phyloP scores from a whole-genome alignment of 2,888 invertebrate species.

The Oligia fasciuncula region DNA sequence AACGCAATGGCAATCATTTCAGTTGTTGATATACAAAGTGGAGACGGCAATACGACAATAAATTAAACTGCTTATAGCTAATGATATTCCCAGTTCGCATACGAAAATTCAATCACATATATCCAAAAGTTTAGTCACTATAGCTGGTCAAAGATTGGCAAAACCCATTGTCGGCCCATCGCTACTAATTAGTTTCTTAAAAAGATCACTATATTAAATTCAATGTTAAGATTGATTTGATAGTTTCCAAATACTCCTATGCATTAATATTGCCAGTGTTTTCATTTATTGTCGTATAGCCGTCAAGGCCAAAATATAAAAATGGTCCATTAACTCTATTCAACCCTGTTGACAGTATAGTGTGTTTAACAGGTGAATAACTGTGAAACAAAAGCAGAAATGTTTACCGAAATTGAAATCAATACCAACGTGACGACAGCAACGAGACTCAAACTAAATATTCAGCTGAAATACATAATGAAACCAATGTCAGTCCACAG shows the following conservation, averaged over 20 bases:
- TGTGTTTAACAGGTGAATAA: slow-evolving; percentile 17
- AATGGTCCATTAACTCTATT: background rate
- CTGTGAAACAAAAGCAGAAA: slow-evolving; percentile 10
- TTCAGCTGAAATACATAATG: slow-evolving; percentile 45
- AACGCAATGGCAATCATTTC: background rate
- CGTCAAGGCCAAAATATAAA: background rate
- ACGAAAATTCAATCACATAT: background rate
- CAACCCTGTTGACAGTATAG: background rate
- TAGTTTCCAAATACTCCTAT: background rate
- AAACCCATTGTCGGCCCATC: background rate
- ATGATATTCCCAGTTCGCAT: background rate
- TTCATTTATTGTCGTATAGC: background rate
- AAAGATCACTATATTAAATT: background rate
- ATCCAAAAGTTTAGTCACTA: background rate
- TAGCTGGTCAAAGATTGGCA: background rate
- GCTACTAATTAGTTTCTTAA: background rate
- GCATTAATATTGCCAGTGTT: background rate
- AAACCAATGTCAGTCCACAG: slow-evolving; percentile 64
- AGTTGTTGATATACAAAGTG: background rate
- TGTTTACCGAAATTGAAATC: slow-evolving; percentile 40
- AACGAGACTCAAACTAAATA: slow-evolving; percentile 22
- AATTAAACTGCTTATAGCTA: background rate
- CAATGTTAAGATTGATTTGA: background rate
- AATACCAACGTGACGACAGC: slow-evolving; percentile 20
- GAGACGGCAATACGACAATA: background rate